Conservation (phyloP, 2,888 invertebrate genomes). For the Vesta saturnalis region DNA sequence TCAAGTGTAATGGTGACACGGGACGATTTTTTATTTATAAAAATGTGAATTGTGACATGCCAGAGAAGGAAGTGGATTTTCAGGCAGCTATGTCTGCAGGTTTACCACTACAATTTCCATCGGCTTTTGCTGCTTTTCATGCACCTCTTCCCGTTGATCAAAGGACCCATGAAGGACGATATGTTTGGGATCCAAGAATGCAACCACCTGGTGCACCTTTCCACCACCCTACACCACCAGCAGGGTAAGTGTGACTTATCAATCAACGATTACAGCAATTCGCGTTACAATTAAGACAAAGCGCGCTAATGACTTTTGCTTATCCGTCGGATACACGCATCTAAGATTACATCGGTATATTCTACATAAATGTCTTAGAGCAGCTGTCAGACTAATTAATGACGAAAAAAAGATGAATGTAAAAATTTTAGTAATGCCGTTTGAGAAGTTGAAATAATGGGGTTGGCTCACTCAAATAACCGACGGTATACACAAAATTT, state of each 20-base stretch:
- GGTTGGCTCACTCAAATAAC: no score
- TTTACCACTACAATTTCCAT: conserved; percentile 61
- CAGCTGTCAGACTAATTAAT: no score
- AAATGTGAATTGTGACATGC: conserved; percentile 52
- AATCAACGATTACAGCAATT: no score
- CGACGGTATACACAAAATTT: no score
- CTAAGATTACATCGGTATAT: no score
- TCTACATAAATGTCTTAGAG: no score
- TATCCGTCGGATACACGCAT: no score
- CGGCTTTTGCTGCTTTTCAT: conserved; percentile 67
- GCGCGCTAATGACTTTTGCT: no score
- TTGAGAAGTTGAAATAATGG: no score
- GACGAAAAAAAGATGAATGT: no score
- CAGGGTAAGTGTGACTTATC: conserved; percentile 56
- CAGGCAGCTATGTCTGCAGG: conserved; percentile 61
- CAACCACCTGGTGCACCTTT: conserved; percentile 54
- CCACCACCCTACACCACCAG: conserved; percentile 55
- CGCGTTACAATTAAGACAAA: no score
- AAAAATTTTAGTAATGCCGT: no score
- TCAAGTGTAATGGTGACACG: not conserved
- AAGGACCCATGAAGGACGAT: conserved; percentile 62
- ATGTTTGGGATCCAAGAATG: conserved; percentile 61
- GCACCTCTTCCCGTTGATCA: conserved; percentile 70
- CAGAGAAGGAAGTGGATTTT: conserved; percentile 61
- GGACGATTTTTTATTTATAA: conserved; percentile 3